Evolutionary conservation across 2,888 invertebrate genomes (phyloP).

Genomic region (Rhaphigaster nebulosa): DNA sequence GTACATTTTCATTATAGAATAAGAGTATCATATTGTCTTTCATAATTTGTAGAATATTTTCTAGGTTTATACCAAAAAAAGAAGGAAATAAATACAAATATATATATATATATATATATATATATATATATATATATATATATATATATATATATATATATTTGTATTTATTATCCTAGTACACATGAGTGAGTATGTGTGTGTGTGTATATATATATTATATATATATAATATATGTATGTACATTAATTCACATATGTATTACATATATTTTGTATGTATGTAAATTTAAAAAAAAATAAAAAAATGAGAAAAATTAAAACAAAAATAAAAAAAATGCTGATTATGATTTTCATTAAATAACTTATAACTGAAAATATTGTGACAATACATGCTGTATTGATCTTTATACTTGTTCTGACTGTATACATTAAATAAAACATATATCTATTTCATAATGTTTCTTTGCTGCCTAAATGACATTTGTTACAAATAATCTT

Average conservation of each 20-base stretch:
- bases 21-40: constrained; percentile 53
- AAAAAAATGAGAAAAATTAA: not conserved
- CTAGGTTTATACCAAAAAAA: constrained; percentile 50
- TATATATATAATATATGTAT: constrained; percentile 11
- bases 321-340: constrained; percentile 1
- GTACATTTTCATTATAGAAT: constrained; percentile 51
- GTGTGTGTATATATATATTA: too few species aligned
- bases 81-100: not conserved
- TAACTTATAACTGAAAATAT: constrained; percentile 31
- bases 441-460: constrained; percentile 17
- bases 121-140: not conserved
- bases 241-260: not conserved
- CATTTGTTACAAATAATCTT: not conserved
- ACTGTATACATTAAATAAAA: constrained; percentile 18
- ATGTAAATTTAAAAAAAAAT: not conserved
- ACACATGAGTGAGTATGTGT: not conserved
- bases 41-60: constrained; percentile 57
- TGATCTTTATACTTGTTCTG: constrained; percentile 46
- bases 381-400: constrained; percentile 45
- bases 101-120: not conserved
- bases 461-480: not conserved
- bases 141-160: not conserved
- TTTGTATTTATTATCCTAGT: not conserved
- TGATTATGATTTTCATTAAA: constrained; percentile 36
- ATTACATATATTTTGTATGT: not conserved